Evolutionary conservation across 2,888 invertebrate genomes (phyloP).

Genomic region (Geotrupes spiniger): DNA sequence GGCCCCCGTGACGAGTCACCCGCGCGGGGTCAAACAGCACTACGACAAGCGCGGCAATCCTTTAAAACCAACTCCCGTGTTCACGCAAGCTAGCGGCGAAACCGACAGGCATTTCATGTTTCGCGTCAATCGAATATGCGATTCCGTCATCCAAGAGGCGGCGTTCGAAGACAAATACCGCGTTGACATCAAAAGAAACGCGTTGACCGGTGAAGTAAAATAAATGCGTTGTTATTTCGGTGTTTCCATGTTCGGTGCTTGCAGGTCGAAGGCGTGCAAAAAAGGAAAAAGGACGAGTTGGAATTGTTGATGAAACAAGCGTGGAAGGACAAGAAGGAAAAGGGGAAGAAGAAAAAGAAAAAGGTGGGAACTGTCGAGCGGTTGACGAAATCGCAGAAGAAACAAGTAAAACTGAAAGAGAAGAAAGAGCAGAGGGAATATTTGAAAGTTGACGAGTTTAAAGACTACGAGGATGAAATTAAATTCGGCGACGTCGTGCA

Average conservation of each 20-base stretch:
- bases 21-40: constrained; percentile 20
- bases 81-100: constrained; percentile 54
- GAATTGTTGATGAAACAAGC: constrained; percentile 52
- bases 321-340: constrained; percentile 41
- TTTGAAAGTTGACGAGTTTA: constrained; percentile 50
- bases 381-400: constrained; percentile 56
- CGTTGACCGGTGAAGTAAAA: constrained; percentile 51
- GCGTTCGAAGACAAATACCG: constrained; percentile 61
- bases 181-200: constrained; percentile 57
- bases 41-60: constrained; percentile 32
- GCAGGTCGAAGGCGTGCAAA: constrained; percentile 49
- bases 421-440: constrained; percentile 50
- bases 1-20: constrained; percentile 14
- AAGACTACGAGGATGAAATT: constrained; percentile 58
- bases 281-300: constrained; percentile 55
- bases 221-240: background rate
- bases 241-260: constrained; percentile 2
- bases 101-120: constrained; percentile 55
- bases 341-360: constrained; percentile 45
- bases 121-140: constrained; percentile 64
- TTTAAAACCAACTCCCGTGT: constrained; percentile 54
- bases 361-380: constrained; percentile 32
- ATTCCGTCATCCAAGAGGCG: constrained; percentile 60
- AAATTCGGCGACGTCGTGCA: constrained; percentile 73
- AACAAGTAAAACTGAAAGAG: constrained; percentile 52